Evolutionary conservation across 2,797 vertebrate species (phyloP).

Genomic region (Pangasius krempfi): DNA sequence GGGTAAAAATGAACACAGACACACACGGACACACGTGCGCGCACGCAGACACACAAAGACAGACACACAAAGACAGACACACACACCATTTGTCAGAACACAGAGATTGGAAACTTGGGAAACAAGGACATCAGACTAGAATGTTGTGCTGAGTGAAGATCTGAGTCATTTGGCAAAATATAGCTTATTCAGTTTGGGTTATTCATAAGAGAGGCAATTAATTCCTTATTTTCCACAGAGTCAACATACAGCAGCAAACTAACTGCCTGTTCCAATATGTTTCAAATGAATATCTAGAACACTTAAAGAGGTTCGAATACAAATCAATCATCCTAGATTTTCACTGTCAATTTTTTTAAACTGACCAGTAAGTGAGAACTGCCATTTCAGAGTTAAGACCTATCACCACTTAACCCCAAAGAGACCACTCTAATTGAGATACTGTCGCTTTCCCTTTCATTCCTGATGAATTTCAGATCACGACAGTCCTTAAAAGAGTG

Average conservation of each 20-base stretch:
- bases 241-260: neutral
- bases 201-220: constrained; percentile 60
- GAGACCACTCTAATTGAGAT: constrained; percentile 33
- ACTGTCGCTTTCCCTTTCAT: constrained; percentile 34
- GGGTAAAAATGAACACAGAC: constrained; percentile 32
- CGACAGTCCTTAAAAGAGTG: constrained; percentile 28
- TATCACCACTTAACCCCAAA: constrained; percentile 10
- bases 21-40: constrained; percentile 26
- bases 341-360: neutral
- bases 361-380: neutral
- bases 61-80: constrained; percentile 12
- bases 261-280: neutral
- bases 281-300: neutral
- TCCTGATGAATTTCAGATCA: constrained; percentile 36
- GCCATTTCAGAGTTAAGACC: constrained; percentile 12
- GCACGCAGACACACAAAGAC: constrained; percentile 37
- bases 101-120: neutral
- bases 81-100: constrained; percentile 24
- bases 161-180: constrained; percentile 4
- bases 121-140: neutral
- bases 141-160: constrained; percentile 16
- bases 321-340: neutral
- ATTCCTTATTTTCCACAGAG: neutral
- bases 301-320: neutral
- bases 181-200: constrained; percentile 25